These are phyloP conservation scores for Pollenia amentaria DNA, from an alignment of 2,888 invertebrate genomes.

Conservation along the genomic window DNA sequence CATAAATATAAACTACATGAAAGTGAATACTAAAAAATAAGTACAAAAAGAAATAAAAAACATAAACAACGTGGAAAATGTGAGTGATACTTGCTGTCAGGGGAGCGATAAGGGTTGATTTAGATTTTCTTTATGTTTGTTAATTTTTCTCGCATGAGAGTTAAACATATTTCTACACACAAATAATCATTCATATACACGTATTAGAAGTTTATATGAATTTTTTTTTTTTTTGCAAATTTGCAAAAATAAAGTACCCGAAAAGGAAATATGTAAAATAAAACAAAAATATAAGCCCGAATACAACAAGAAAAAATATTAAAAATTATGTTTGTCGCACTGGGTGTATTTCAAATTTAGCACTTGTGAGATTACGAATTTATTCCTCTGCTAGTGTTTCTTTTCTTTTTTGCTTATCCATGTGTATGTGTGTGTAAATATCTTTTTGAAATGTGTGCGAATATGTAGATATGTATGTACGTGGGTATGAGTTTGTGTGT, in stretches of 20 bases:
- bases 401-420: conserved; percentile 3
- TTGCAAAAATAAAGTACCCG: neutral
- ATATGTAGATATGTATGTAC: neutral
- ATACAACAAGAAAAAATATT: conserved; percentile 65
- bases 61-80: conserved; percentile 75
- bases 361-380: conserved; percentile 74
- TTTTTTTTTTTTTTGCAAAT: conserved; percentile 9
- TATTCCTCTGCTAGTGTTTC: conserved; percentile 38
- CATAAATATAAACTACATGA: neutral
- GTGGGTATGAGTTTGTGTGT: conserved; percentile 1
- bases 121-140: conserved; percentile 74
- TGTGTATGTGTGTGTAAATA: neutral
- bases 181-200: neutral
- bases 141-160: conserved; percentile 73
- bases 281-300: conserved; percentile 15
- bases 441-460: neutral
- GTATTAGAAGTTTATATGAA: neutral
- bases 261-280: conserved; percentile 25
- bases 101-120: conserved; percentile 79
- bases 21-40: conserved; percentile 46
- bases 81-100: conserved; percentile 78
- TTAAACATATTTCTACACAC: conserved; percentile 49
- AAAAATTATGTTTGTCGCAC: conserved; percentile 75
- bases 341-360: conserved; percentile 76
- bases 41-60: conserved; percentile 68